Conservation (phyloP, 1,140 invertebrate genomes). For the Pentalonia nigronervosa region DNA sequence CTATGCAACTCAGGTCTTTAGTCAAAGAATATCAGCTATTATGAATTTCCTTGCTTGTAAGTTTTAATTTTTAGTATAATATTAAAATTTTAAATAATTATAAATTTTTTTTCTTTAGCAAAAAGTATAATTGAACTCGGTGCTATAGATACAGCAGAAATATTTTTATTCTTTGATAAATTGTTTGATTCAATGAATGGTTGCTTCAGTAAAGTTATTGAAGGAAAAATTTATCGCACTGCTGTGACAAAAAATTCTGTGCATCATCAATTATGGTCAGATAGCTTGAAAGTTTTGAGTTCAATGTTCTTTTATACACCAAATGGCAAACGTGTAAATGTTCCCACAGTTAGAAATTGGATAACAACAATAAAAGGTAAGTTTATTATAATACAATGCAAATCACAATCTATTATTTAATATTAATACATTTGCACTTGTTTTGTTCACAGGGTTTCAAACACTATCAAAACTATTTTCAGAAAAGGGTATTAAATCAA, state of each 20-base stretch:
- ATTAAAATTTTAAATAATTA: neutral
- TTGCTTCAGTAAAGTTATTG: neutral
- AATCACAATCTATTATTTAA: no score
- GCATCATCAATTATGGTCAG: neutral
- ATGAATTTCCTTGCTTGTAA: constrained; percentile 10
- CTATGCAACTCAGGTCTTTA: constrained; percentile 7
- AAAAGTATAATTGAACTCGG: neutral
- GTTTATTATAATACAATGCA: no score
- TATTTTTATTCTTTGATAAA: constrained; percentile 8
- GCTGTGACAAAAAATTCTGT: neutral
- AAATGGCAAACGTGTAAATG: neutral
- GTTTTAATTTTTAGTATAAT: neutral
- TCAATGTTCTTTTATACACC: neutral
- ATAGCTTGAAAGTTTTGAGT: neutral
- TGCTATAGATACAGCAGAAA: neutral
- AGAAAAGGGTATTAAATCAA: neutral
- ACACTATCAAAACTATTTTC: neutral
- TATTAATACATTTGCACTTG: no score
- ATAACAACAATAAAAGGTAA: neutral
- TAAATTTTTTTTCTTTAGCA: neutral
- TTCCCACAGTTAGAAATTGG: constrained; percentile 3
- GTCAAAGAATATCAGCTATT: neutral
- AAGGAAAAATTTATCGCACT: constrained; percentile 21
- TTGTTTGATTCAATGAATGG: constrained; percentile 6
- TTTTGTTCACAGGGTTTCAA: neutral